A percentile compares a stretch with the other conserved stretches of the same genome.
phyloP scores from a whole-genome alignment of 2,888 invertebrate species.

The Melanophora roralis region DNA sequence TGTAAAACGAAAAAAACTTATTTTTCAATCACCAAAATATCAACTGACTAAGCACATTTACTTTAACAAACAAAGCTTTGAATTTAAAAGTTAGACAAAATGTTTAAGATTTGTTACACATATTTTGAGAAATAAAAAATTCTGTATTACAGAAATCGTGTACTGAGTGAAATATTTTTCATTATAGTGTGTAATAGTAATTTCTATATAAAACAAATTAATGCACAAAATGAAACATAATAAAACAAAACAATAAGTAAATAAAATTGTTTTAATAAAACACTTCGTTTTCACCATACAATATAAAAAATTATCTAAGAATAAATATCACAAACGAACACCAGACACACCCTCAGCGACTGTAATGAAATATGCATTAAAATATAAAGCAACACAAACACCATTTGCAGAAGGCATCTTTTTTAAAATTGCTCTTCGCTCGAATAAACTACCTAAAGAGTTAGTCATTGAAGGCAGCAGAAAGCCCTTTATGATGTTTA shows the following conservation, averaged over 20 bases:
- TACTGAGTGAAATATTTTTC: too few relatives aligned
- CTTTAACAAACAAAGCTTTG: too few relatives aligned
- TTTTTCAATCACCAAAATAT: too few relatives aligned
- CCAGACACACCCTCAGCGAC: constrained; percentile 60
- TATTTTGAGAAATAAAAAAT: too few relatives aligned
- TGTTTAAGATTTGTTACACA: too few relatives aligned
- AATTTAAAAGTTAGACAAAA: too few relatives aligned
- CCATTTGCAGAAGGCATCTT: constrained; percentile 34
- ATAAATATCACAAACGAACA: constrained; percentile 55
- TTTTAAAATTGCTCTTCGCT: background rate
- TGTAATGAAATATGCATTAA: constrained; percentile 55
- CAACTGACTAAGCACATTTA: too few relatives aligned
- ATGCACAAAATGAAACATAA: background rate
- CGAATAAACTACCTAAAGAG: background rate
- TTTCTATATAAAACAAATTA: background rate
- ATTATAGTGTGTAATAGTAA: too few relatives aligned
- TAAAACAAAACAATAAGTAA: constrained; percentile 16
- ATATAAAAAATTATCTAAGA: constrained; percentile 16
- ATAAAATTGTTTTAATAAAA: background rate
- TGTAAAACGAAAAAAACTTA: too few relatives aligned
- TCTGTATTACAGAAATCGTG: too few relatives aligned
- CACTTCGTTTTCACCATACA: constrained; percentile 5
- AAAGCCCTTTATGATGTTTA: constrained; percentile 17
- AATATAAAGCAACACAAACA: constrained; percentile 47
- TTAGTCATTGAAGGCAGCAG: background rate